phyloP scores from a whole-genome alignment of 2,113 vertebrate genomes.

The Odocoileus hemionus region DNA sequence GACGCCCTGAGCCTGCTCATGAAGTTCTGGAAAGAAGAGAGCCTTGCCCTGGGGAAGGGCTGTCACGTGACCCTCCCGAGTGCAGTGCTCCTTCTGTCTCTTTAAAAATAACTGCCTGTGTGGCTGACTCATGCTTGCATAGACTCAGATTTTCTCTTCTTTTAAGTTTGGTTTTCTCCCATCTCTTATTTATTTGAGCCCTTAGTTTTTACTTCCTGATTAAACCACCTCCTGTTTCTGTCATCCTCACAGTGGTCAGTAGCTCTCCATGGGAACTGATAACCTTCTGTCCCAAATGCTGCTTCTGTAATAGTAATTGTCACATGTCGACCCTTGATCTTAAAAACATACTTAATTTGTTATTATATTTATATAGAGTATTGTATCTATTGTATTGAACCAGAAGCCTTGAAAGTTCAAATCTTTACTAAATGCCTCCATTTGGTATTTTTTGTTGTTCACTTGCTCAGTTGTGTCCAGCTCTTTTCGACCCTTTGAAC shows the following conservation, averaged over 20 bases:
- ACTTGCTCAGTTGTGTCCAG: not conserved
- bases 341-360: not conserved
- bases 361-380: not conserved
- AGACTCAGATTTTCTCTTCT: not conserved
- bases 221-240: not conserved
- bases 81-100: not conserved
- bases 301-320: not conserved
- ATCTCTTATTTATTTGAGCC: not conserved
- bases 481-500: not conserved
- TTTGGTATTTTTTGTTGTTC: not conserved
- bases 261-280: not conserved
- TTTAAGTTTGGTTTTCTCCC: not conserved
- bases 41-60: not conserved
- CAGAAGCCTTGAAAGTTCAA: not conserved
- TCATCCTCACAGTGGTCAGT: not conserved
- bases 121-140: not conserved
- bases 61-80: not conserved
- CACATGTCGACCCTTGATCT: not conserved
- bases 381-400: not conserved
- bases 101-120: not conserved
- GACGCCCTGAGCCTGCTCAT: not conserved
- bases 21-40: not conserved
- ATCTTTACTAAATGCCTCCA: not conserved
- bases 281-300: not conserved
- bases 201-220: not conserved